Conservation (phyloP, 2,113 vertebrate species). For the Onychostruthus taczanowskii region DNA sequence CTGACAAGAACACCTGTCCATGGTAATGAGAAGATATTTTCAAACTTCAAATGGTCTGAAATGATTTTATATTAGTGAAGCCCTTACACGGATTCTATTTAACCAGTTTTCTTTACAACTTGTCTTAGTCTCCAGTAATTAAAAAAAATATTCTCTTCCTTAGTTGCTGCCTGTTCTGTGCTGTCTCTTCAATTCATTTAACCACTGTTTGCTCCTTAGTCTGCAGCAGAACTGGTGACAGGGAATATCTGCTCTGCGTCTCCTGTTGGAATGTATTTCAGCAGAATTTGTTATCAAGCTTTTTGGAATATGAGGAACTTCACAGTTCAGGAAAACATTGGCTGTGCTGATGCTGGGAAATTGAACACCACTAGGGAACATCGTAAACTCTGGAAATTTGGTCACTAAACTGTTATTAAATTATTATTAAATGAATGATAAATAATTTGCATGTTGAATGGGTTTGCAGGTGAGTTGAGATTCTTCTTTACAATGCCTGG, state of each 20-base stretch:
- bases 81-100: not conserved
- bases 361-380: not conserved
- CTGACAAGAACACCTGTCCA: not conserved
- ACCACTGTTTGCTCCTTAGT: not conserved
- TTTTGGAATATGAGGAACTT: not conserved
- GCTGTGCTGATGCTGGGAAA: not conserved
- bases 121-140: not conserved
- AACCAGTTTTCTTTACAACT: not conserved
- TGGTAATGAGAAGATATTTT: not conserved
- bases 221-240: not conserved
- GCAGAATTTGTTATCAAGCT: not conserved
- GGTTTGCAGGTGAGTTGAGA: not conserved
- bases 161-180: not conserved
- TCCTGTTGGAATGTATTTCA: not conserved
- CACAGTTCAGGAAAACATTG: not conserved
- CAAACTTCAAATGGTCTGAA: not conserved
- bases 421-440: not conserved
- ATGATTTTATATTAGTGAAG: not conserved
- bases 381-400: not conserved
- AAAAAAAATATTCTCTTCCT: not conserved
- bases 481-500: not conserved
- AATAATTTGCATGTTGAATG: not conserved
- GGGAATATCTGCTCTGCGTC: not conserved
- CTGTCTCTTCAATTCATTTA: not conserved
- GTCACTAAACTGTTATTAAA: not conserved